Base-by-base conservation (phyloP, 2,797 vertebrate genomes). In the Hydrolagus colliei region DNA sequence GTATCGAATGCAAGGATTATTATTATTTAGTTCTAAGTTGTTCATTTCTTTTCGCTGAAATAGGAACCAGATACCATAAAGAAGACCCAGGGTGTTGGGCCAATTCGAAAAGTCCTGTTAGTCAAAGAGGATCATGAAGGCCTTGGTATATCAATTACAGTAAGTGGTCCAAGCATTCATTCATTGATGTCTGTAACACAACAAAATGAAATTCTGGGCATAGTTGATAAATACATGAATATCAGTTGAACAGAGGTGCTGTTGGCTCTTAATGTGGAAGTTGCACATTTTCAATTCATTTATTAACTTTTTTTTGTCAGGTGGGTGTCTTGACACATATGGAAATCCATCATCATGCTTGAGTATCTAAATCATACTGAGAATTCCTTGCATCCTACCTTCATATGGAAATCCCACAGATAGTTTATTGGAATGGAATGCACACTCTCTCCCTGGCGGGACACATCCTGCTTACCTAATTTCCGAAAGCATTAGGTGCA, bases 81-180 rank as follows among this genome's bases (percentile, higher is more conserved):
- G 95, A 99, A 98, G 93, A 97, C 96, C 87, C 98, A 99, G 90
- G 98, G 98, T 61, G 98, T 99, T 13, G 97, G 97, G 75, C 98
- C 97, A 1, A 99, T 99, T 89, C 95, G 97, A 87, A 99, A 98
- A 93, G 96, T 99, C 88, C 92, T 96, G 63, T 92, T 99, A 14
- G 92, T 96, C 87, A 99, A 99, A 92, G 98, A 99, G 90, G 98
- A 99, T 82, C 96, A 98, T 0, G 98, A 99, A 93, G 98, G 98
- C 52, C 94, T 99, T 73, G 98, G 98, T 87, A 99, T 99, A 92
- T 99, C 98, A 82, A 99, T 99, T 87, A 99, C 98, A 73, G 98
- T 99, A 93, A 96, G 91, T 89, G 85, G 78, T 16, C 35, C 35
- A 41, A 41, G 20, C 9, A 71, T 52, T 41, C 9, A 77, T 63